Evolutionary conservation across 1,140 invertebrate species (phyloP).

Genomic region (Drosophila elegans): DNA sequence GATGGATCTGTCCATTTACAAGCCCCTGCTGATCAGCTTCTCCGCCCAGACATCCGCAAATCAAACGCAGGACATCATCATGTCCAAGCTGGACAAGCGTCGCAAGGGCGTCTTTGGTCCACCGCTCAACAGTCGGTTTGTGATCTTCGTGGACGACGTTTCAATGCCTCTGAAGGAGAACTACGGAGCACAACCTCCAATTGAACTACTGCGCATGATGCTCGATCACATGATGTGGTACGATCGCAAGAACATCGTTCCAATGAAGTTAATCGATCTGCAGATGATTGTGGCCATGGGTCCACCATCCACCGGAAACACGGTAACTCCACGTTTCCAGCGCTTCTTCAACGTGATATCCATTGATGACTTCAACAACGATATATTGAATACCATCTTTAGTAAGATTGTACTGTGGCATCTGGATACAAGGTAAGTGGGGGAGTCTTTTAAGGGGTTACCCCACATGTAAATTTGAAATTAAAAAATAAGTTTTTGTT

Average conservation of each 20-base stretch:
- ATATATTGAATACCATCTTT: slow-evolving; percentile 94
- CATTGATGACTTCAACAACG: slow-evolving; percentile 96
- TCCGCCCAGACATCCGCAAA: slow-evolving; percentile 97
- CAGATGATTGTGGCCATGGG: slow-evolving; percentile 96
- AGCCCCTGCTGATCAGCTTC: slow-evolving; percentile 95
- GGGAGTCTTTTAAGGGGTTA: no score
- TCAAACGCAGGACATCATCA: slow-evolving; percentile 97
- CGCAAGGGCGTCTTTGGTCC: slow-evolving; percentile 97
- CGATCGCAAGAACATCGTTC: slow-evolving; percentile 93
- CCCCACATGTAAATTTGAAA: no score
- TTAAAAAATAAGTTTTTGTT: no score
- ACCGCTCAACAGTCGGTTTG: slow-evolving; percentile 94
- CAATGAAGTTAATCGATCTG: slow-evolving; percentile 95
- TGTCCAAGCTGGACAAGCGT: slow-evolving; percentile 97
- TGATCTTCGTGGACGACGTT: slow-evolving; percentile 97
- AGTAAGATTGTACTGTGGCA: slow-evolving; percentile 97
- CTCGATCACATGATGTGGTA: slow-evolving; percentile 97
- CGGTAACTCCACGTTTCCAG: slow-evolving; percentile 94
- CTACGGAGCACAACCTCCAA: slow-evolving; percentile 96
- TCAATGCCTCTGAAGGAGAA: slow-evolving; percentile 95
- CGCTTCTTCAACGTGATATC: slow-evolving; percentile 95
- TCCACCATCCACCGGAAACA: slow-evolving; percentile 91
- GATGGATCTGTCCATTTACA: slow-evolving; percentile 92
- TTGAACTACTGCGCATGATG: slow-evolving; percentile 95
- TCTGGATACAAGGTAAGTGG: slow-evolving; percentile 91